phyloP scores from a whole-genome alignment of 35 echinoderm and acorn worm genomes.

The Apostichopus japonicus region DNA sequence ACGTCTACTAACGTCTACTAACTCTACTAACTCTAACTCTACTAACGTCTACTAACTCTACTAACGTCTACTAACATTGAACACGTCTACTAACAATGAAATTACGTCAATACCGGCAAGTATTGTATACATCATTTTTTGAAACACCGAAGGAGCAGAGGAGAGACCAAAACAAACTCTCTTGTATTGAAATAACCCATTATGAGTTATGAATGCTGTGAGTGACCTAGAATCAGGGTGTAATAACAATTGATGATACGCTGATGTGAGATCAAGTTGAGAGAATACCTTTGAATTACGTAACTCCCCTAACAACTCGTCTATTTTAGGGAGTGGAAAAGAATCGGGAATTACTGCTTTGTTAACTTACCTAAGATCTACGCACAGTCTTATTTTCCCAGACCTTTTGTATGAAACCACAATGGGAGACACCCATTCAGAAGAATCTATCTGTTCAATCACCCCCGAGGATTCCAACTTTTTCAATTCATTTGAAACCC shows the following conservation, averaged over 20 bases:
- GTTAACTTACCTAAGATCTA: too few relatives aligned
- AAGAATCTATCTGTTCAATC: background rate
- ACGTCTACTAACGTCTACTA: too few relatives aligned
- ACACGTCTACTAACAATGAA: too few relatives aligned
- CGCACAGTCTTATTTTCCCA: too few relatives aligned
- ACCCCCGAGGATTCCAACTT: background rate
- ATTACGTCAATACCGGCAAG: constrained; percentile 49
- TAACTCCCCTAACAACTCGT: too few relatives aligned
- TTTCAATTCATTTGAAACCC: background rate
- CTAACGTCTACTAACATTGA: too few relatives aligned
- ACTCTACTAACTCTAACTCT: too few relatives aligned
- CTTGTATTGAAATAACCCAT: constrained; percentile 54
- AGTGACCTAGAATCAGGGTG: constrained; percentile 41
- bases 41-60: too few relatives aligned
- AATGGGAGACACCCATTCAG: constrained; percentile 24
- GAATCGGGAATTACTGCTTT: too few relatives aligned
- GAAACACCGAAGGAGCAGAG: constrained; percentile 58
- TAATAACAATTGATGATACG: constrained; percentile 61
- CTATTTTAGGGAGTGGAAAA: too few relatives aligned
- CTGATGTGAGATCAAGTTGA: constrained; percentile 49
- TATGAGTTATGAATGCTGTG: background rate
- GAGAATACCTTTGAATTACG: background rate
- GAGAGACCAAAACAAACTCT: constrained; percentile 71
- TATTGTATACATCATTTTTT: constrained; percentile 39
- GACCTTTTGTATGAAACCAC: constrained; percentile 8